These are phyloP conservation scores for Limnephilus lunatus DNA, from an alignment of 2,888 invertebrate genomes.

Conservation along the genomic window DNA sequence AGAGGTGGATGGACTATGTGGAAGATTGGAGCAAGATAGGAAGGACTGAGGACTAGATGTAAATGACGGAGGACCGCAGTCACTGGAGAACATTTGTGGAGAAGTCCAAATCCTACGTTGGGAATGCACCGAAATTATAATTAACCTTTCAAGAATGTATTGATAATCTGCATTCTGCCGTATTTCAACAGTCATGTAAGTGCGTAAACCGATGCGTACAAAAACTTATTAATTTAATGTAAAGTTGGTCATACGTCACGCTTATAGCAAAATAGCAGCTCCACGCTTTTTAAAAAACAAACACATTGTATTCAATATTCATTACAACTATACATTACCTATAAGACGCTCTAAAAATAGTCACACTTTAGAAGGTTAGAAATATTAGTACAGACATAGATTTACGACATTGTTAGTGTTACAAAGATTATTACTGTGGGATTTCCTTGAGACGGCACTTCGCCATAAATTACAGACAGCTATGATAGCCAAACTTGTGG, in stretches of 20 bases:
- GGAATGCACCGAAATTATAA: too few relatives aligned
- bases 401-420: not conserved
- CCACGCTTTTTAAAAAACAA: not conserved
- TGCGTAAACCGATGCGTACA: slow-evolving; percentile 26
- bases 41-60: too few relatives aligned
- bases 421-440: slow-evolving; percentile 18
- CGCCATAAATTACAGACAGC: not conserved
- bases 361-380: slow-evolving; percentile 50
- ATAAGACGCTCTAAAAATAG: slow-evolving; percentile 65
- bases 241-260: slow-evolving; percentile 34
- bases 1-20: too few relatives aligned
- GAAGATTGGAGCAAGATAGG: too few relatives aligned
- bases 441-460: not conserved
- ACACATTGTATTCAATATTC: slow-evolving; percentile 28
- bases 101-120: too few relatives aligned
- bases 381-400: slow-evolving; percentile 31
- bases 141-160: not conserved
- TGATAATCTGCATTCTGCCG: not conserved
- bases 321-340: slow-evolving; percentile 39
- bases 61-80: too few relatives aligned
- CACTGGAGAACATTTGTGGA: too few relatives aligned
- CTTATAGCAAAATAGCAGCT: slow-evolving; percentile 28
- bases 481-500: not conserved
- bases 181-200: slow-evolving; percentile 9
- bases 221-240: slow-evolving; percentile 25